Percentiles rank a stretch among this genome's conserved stretches.
phyloP scores from a whole-genome alignment of 2,113 vertebrate species.

The Syngnathus scovelli region DNA sequence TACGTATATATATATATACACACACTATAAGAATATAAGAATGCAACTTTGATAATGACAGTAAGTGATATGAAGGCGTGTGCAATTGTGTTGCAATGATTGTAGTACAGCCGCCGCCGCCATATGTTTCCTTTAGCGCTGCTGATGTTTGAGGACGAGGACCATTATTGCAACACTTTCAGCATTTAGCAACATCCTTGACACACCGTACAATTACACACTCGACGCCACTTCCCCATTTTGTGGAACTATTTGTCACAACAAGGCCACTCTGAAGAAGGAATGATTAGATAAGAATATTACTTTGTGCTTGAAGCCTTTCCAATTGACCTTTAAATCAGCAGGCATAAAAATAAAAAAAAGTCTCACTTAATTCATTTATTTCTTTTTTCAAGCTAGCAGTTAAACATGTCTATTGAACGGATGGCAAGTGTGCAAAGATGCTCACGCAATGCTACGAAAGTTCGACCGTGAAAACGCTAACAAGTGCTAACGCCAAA shows the following conservation, averaged over 20 bases:
- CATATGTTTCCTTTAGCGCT: slow-evolving; percentile 52
- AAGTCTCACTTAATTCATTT: background rate
- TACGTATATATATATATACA: too few relatives aligned
- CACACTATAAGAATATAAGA: too few relatives aligned
- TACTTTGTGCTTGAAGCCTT: background rate
- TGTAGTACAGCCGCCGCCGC: background rate
- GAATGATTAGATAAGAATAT: background rate
- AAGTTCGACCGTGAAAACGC: too few relatives aligned
- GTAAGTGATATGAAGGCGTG: background rate
- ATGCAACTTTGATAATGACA: too few relatives aligned
- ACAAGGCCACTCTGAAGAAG: background rate
- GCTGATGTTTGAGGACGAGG: slow-evolving; percentile 19
- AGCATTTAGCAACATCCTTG: slow-evolving; percentile 61
- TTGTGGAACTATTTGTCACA: slow-evolving; percentile 24
- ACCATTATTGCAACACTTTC: slow-evolving; percentile 14
- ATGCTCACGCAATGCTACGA: too few relatives aligned
- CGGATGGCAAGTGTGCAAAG: slow-evolving; percentile 1
- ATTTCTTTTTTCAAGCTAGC: too few relatives aligned
- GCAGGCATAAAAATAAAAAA: slow-evolving; percentile 33
- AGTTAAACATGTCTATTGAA: background rate
- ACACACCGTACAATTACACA: slow-evolving; percentile 23
- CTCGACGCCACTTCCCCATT: slow-evolving; percentile 35
- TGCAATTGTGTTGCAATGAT: background rate
- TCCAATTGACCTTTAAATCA: slow-evolving; percentile 14
- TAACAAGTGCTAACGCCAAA: background rate